These are phyloP conservation scores for Macrophya alboannulata DNA, from an alignment of 2,888 invertebrate genomes.

Conservation along the genomic window DNA sequence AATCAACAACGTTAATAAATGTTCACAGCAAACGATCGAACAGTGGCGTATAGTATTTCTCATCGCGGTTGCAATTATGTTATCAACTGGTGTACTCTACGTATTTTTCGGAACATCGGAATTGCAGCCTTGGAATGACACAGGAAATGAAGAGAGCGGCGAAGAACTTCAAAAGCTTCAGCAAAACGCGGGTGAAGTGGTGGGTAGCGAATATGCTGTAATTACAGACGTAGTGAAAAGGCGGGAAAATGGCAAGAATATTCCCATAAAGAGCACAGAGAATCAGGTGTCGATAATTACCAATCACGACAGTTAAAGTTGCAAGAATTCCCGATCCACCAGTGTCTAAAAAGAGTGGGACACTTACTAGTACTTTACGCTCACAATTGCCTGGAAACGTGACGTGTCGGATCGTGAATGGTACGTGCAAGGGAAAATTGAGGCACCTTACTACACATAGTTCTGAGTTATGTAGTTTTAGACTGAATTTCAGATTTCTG, in stretches of 20 bases:
- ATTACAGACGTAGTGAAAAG: neutral
- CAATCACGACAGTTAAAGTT: too few species aligned
- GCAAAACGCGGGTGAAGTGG: neutral
- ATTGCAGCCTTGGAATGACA: constrained; percentile 75
- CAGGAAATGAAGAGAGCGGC: constrained; percentile 33
- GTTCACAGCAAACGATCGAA: constrained; percentile 74
- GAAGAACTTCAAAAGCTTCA: constrained; percentile 57
- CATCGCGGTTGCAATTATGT: constrained; percentile 72
- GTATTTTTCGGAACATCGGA: constrained; percentile 72
- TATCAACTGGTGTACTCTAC: constrained; percentile 68
- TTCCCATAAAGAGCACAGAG: neutral
- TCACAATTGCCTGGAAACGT: too few species aligned
- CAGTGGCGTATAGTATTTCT: constrained; percentile 76
- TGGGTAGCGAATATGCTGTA: neutral
- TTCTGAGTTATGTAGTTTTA: too few species aligned
- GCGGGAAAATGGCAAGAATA: neutral
- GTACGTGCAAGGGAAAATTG: too few species aligned
- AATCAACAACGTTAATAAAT: neutral
- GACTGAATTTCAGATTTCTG: too few species aligned
- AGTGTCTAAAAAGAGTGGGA: neutral
- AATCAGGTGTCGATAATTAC: too few species aligned
- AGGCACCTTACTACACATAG: too few species aligned
- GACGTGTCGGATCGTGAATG: too few species aligned
- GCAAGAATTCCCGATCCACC: neutral
- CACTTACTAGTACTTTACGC: neutral